Evolutionary conservation across 2,113 vertebrate species (phyloP).

Genomic region (Python bivittatus): DNA sequence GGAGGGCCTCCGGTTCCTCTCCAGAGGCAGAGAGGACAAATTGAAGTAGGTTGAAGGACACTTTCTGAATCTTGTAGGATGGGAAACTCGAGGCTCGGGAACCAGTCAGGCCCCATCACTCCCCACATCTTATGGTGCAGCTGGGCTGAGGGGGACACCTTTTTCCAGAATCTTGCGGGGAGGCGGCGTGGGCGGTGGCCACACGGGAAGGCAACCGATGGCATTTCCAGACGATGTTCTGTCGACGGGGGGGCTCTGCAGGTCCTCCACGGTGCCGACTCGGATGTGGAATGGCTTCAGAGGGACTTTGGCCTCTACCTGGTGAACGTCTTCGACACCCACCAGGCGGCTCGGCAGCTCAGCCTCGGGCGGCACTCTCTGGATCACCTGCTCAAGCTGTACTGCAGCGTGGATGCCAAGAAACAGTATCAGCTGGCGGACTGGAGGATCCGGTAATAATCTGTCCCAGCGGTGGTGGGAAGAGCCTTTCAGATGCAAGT

Average conservation of each 20-base stretch:
- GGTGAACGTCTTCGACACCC: slow-evolving; percentile 95
- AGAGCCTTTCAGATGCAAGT: background rate
- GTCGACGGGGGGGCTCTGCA: slow-evolving; percentile 44
- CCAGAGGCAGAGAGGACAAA: background rate
- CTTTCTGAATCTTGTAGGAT: background rate
- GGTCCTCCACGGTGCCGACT: slow-evolving; percentile 96
- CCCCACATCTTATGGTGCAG: background rate
- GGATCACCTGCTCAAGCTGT: slow-evolving; percentile 88
- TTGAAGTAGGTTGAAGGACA: too few species aligned
- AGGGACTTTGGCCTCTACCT: slow-evolving; percentile 94
- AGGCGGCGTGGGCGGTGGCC: background rate
- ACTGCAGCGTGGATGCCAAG: slow-evolving; percentile 84
- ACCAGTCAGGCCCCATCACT: background rate
- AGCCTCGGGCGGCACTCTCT: slow-evolving; percentile 90
- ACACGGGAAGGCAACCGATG: background rate
- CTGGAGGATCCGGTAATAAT: slow-evolving; percentile 91
- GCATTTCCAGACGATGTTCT: background rate
- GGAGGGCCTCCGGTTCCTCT: too few species aligned
- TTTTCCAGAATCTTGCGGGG: background rate
- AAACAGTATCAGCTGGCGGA: slow-evolving; percentile 96
- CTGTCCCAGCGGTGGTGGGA: background rate
- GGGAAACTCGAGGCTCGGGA: background rate
- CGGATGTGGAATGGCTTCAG: slow-evolving; percentile 96
- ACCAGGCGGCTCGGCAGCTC: slow-evolving; percentile 90
- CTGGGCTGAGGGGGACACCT: background rate